Conservation (phyloP, 2,797 vertebrate genomes). For the Semaprochilodus insignis region DNA sequence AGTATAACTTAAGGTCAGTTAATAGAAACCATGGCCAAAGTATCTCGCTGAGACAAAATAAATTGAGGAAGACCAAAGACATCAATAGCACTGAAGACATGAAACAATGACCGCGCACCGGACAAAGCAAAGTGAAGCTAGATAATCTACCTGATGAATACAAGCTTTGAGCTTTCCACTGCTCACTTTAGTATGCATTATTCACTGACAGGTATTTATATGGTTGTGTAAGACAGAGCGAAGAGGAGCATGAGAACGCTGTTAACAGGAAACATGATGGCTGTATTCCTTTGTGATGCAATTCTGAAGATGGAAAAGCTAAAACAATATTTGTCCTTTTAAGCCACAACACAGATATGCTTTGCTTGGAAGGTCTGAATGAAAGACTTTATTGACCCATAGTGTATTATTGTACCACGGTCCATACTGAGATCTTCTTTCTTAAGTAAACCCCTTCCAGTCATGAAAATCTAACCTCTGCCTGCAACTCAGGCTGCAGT, state of each 20-base stretch:
- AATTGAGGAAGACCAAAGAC: slow-evolving; percentile 20
- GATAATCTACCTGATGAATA: slow-evolving; percentile 17
- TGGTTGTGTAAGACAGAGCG: not conserved
- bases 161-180: not conserved
- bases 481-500: slow-evolving; percentile 27
- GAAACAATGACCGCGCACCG: not conserved
- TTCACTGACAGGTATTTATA: slow-evolving; percentile 14
- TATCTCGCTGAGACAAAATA: slow-evolving; percentile 11
- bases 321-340: slow-evolving; percentile 43
- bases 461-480: slow-evolving; percentile 35
- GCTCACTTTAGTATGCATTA: slow-evolving; percentile 2
- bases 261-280: slow-evolving; percentile 2
- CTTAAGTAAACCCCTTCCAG: slow-evolving; percentile 43
- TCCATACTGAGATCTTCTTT: slow-evolving; percentile 46
- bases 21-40: slow-evolving; percentile 11
- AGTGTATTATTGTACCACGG: slow-evolving; percentile 42
- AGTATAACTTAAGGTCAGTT: slow-evolving; percentile 3
- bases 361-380: slow-evolving; percentile 45
- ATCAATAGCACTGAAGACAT: slow-evolving; percentile 2
- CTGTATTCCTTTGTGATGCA: slow-evolving; percentile 35
- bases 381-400: slow-evolving; percentile 37
- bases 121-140: not conserved
- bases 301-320: slow-evolving; percentile 34
- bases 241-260: not conserved
- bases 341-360: slow-evolving; percentile 47